Evolutionary conservation across 2,113 vertebrate genomes (phyloP).

Genomic region (Dissostichus mawsoni): DNA sequence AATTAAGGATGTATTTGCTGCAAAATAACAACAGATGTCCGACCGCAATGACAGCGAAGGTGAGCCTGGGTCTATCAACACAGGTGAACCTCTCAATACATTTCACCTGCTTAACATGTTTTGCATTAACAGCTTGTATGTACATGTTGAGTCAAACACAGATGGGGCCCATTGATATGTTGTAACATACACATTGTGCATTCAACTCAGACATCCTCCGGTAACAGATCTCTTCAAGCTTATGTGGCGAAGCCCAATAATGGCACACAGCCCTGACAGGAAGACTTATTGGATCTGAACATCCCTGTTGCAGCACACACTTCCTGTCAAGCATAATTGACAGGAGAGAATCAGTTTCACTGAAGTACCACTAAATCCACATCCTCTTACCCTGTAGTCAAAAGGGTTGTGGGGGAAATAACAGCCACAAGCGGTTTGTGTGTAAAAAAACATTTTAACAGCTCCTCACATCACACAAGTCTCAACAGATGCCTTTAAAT

Average conservation of each 20-base stretch:
- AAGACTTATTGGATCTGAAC: constrained; percentile 45
- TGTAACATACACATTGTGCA: not conserved
- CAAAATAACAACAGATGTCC: constrained; percentile 29
- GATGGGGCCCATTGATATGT: not conserved
- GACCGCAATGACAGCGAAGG: constrained; percentile 46
- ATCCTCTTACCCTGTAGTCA: constrained; percentile 34
- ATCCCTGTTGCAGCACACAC: constrained; percentile 37
- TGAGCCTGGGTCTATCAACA: constrained; percentile 9
- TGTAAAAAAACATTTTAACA: constrained; percentile 28
- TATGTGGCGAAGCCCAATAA: constrained; percentile 29
- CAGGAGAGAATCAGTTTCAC: constrained; percentile 36
- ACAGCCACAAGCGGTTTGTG: constrained; percentile 3
- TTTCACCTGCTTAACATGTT: not conserved
- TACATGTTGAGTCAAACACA: not conserved
- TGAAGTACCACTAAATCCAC: constrained; percentile 38
- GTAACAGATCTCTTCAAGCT: constrained; percentile 7
- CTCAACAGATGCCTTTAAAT: constrained; percentile 20
- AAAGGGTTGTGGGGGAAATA: constrained; percentile 1
- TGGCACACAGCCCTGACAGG: constrained; percentile 34
- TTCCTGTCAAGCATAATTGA: constrained; percentile 52
- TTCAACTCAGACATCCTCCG: not conserved
- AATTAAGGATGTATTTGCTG: constrained; percentile 68
- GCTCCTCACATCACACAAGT: constrained; percentile 14
- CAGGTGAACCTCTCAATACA: not conserved
- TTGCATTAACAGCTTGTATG: not conserved